Conservation (phyloP, 2,797 vertebrate species). For the Catharus ustulatus region DNA sequence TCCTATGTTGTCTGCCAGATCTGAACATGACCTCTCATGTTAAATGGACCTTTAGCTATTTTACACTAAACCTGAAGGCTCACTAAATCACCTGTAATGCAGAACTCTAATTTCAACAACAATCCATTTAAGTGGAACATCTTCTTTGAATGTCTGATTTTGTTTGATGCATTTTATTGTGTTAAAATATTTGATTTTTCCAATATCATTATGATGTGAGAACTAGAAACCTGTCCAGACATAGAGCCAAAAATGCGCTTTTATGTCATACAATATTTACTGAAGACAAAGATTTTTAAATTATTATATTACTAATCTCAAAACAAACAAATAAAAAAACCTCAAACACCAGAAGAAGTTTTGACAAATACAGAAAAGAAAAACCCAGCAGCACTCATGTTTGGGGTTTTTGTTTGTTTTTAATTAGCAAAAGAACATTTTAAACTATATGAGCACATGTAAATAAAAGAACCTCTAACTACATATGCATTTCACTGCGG, state of each 20-base stretch:
- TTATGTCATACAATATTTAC: not conserved
- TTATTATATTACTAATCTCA: not conserved
- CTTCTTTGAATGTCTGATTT: not conserved
- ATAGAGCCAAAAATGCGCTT: not conserved
- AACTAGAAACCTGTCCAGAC: not conserved
- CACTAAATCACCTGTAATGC: not conserved
- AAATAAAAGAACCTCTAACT: not conserved
- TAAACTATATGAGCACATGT: fast-evolving
- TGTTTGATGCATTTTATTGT: not conserved
- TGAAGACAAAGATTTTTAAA: not conserved
- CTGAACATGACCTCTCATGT: not conserved
- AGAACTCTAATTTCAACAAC: not conserved
- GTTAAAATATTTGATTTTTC: not conserved
- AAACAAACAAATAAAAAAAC: not conserved
- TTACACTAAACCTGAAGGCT: not conserved
- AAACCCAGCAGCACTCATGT: fast-evolving
- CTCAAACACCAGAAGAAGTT: not conserved
- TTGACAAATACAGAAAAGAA: not conserved
- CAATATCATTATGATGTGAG: not conserved
- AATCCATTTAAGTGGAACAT: not conserved
- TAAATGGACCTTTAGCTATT: not conserved
- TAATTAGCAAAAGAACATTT: not conserved
- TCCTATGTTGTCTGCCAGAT: not conserved
- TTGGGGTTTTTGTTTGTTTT: not conserved
- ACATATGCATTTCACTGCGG: not conserved